Evolutionary conservation across 1,140 invertebrate genomes (phyloP).

Genomic region (Chlorops oryzae): DNA sequence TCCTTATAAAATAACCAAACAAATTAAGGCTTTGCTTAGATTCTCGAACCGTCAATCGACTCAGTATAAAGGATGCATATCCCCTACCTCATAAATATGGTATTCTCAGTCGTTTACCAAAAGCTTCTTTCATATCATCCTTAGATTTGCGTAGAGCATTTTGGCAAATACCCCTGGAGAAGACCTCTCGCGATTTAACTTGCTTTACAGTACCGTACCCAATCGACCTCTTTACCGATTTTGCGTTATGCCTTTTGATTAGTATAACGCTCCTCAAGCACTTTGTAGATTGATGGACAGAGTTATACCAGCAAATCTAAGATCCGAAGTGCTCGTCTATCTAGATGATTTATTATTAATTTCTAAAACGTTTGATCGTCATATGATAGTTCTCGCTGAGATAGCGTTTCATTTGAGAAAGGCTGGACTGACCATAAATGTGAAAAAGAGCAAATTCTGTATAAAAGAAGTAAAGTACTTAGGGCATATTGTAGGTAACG

Average conservation of each 20-base stretch:
- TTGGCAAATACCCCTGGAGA: conserved; percentile 24
- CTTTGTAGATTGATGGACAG: conserved; percentile 9
- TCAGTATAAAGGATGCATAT: conserved; percentile 37
- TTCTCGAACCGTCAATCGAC: conserved; percentile 37
- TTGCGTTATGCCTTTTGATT: conserved; percentile 23
- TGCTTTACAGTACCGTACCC: conserved; percentile 38
- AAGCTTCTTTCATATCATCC: conserved; percentile 22
- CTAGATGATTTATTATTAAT: conserved; percentile 40
- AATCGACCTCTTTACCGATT: conserved; percentile 26
- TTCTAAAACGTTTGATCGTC: conserved; percentile 35
- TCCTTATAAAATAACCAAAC: conserved; percentile 12
- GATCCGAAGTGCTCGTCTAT: conserved; percentile 14
- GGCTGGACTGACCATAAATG: conserved; percentile 48
- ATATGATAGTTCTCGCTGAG: conserved; percentile 25
- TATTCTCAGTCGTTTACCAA: conserved; percentile 33
- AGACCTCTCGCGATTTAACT: conserved; percentile 32
- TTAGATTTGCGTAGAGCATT: conserved; percentile 10
- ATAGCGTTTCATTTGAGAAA: conserved; percentile 18
- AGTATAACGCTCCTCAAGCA: conserved; percentile 8
- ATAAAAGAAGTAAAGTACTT: conserved; percentile 26
- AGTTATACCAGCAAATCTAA: conserved; percentile 3
- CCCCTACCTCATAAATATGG: conserved; percentile 27
- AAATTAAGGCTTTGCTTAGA: conserved; percentile 41
- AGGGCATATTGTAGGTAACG: conserved; percentile 17
- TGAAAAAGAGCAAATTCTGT: conserved; percentile 47